Evolutionary conservation across 1,140 invertebrate species (phyloP).

Genomic region (Muscidifurax raptorellus): DNA sequence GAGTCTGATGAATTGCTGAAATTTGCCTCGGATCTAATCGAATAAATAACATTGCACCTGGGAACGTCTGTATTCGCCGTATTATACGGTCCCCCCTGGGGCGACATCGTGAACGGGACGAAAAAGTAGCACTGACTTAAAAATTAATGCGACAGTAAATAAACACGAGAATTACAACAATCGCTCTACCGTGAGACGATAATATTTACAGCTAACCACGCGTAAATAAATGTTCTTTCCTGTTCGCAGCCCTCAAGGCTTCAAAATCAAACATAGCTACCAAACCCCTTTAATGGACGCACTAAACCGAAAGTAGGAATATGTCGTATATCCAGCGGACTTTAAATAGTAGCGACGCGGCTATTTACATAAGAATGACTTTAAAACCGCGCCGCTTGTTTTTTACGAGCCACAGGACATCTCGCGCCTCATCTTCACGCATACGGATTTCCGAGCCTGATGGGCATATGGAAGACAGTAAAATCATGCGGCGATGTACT

Average conservation of each 20-base stretch:
- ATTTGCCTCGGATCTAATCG: background rate
- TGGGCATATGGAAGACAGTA: background rate
- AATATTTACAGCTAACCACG: too few species aligned
- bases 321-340: constrained; percentile 33
- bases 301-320: constrained; percentile 36
- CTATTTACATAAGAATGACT: constrained; percentile 22
- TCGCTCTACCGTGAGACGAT: background rate
- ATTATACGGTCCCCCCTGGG: too few species aligned
- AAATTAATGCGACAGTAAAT: background rate
- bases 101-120: too few species aligned
- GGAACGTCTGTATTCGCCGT: too few species aligned
- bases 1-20: background rate
- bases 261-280: background rate
- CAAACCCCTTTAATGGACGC: background rate
- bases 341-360: constrained; percentile 11
- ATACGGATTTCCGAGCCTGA: constrained; percentile 30
- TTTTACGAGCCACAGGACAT: constrained; percentile 48
- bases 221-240: background rate
- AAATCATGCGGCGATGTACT: background rate
- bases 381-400: constrained; percentile 16
- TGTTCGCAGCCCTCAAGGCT: background rate
- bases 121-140: background rate
- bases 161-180: background rate
- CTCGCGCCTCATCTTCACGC: constrained; percentile 39
- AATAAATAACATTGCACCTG: background rate